These are phyloP conservation scores for Aromia moschata DNA, from an alignment of 2,888 invertebrate species.

Conservation along the genomic window DNA sequence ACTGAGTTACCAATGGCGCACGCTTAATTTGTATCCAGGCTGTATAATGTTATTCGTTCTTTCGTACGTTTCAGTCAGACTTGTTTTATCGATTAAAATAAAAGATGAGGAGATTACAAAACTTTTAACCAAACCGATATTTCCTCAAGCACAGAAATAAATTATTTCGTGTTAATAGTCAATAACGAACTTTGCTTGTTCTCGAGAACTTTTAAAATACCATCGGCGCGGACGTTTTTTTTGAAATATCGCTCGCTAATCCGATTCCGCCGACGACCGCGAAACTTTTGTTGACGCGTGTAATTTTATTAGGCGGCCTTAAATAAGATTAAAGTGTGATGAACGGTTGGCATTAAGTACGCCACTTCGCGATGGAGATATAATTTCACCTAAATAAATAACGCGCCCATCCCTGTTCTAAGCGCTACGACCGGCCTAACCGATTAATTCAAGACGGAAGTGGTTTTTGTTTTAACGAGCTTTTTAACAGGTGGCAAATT, in stretches of 20 bases:
- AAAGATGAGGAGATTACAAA: too few relatives aligned
- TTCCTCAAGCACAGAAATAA: too few relatives aligned
- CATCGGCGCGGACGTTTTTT: neutral
- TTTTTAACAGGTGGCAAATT: slow-evolving; percentile 3
- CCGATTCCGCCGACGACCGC: neutral
- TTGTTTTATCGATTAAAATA: too few relatives aligned
- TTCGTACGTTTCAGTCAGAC: too few relatives aligned
- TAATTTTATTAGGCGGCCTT: slow-evolving; percentile 10
- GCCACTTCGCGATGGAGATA: neutral
- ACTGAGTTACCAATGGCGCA: too few relatives aligned
- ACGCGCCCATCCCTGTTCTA: neutral
- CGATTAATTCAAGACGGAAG: slow-evolving; percentile 9
- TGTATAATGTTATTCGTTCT: too few relatives aligned
- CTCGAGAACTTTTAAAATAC: too few relatives aligned
- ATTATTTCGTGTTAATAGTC: too few relatives aligned
- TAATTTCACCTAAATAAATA: slow-evolving; percentile 16
- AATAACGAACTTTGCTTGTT: too few relatives aligned
- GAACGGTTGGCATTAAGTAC: slow-evolving; percentile 6
- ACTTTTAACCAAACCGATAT: too few relatives aligned
- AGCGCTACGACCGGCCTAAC: neutral
- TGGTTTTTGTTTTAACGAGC: neutral
- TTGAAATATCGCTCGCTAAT: neutral
- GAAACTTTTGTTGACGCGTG: neutral
- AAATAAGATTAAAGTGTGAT: slow-evolving; percentile 7
- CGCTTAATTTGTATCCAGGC: too few relatives aligned